phyloP scores from a whole-genome alignment of 2,888 invertebrate species.

The Aphodius granarius region DNA sequence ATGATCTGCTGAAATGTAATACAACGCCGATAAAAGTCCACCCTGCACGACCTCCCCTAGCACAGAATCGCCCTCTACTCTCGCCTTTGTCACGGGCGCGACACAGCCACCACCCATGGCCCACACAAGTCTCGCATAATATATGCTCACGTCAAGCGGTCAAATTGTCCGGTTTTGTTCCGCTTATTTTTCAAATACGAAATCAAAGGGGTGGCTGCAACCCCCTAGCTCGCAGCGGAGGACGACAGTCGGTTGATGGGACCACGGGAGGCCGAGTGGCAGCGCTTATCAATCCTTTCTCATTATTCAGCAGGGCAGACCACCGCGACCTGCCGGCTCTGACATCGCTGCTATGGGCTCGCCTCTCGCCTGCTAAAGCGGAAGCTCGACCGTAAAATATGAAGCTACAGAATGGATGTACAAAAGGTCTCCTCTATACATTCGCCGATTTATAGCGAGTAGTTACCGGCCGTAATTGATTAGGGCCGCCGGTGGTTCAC shows the following conservation, averaged over 20 bases:
- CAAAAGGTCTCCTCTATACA: conserved; percentile 7
- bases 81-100: neutral
- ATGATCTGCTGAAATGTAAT: neutral
- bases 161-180: conserved; percentile 20
- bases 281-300: conserved; percentile 21
- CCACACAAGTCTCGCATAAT: conserved; percentile 2
- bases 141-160: conserved; percentile 15
- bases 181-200: conserved; percentile 13
- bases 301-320: conserved; percentile 13
- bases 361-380: neutral
- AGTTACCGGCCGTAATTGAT: neutral
- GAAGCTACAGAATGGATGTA: conserved; percentile 12
- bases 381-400: conserved; percentile 12
- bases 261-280: conserved; percentile 9
- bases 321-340: neutral
- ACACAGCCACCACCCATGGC: neutral
- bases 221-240: neutral
- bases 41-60: neutral
- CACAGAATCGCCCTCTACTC: neutral
- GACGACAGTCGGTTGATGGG: conserved; percentile 7
- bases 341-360: neutral
- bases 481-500: neutral
- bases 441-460: conserved; percentile 4
- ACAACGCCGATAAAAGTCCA: neutral
- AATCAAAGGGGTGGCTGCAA: conserved; percentile 16